These are phyloP conservation scores for Drosophila tsacasi DNA, from an alignment of 1,140 invertebrate species.

Conservation along the genomic window DNA sequence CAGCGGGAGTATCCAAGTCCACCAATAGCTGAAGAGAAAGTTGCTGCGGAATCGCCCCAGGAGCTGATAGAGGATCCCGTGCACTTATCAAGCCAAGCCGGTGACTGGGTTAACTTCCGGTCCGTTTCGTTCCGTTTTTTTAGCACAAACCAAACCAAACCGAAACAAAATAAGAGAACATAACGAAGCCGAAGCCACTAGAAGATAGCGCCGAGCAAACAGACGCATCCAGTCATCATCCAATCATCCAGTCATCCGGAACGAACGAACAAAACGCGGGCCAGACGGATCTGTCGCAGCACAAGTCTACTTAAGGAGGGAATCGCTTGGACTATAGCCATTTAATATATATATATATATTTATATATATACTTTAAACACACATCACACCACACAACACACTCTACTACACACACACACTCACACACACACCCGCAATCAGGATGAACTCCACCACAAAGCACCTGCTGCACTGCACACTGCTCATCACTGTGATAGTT, in stretches of 20 bases:
- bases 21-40: slow-evolving; percentile 28
- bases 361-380: background rate
- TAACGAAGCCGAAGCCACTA: background rate
- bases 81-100: slow-evolving; percentile 6
- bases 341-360: slow-evolving; percentile 6
- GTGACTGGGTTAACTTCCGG: slow-evolving; percentile 29
- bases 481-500: slow-evolving; percentile 91
- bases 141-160: slow-evolving; percentile 31
- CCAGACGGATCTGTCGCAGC: slow-evolving; percentile 11
- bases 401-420: background rate
- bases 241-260: slow-evolving; percentile 9
- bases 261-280: slow-evolving; percentile 30
- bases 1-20: slow-evolving; percentile 42
- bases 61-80: slow-evolving; percentile 25
- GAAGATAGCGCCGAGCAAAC: slow-evolving; percentile 2
- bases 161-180: too few relatives aligned
- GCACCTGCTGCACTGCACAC: slow-evolving; percentile 91
- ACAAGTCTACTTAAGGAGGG: slow-evolving; percentile 45
- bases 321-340: slow-evolving; percentile 26
- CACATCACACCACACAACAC: background rate
- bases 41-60: slow-evolving; percentile 3
- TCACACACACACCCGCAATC: slow-evolving; percentile 13
- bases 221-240: slow-evolving; percentile 13
- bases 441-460: slow-evolving; percentile 88
- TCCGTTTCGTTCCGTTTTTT: background rate